phyloP scores from a whole-genome alignment of 2,113 vertebrate genomes.

The Tetraodon nigroviridis region DNA sequence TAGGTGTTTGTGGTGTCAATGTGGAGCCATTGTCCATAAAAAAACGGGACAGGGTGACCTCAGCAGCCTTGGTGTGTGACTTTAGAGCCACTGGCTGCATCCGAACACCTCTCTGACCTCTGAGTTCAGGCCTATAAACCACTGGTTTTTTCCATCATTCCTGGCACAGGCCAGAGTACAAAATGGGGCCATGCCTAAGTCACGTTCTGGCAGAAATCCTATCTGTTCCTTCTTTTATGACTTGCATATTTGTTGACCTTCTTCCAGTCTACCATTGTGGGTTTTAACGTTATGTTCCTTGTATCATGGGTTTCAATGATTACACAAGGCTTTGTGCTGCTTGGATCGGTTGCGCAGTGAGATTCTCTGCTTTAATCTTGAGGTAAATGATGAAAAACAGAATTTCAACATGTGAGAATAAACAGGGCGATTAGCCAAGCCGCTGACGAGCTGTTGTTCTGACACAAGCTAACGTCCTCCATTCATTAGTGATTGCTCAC shows the following conservation, averaged over 20 bases:
- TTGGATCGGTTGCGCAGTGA: no score
- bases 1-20: conserved; percentile 39
- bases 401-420: no score
- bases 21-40: conserved; percentile 17
- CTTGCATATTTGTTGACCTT: not conserved
- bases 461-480: not conserved
- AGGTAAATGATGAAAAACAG: no score
- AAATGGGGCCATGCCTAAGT: not conserved
- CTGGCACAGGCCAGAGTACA: conserved; percentile 29
- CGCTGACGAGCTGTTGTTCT: not conserved
- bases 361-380: no score
- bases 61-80: conserved; percentile 21
- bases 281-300: no score
- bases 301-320: no score
- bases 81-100: not conserved
- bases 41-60: conserved; percentile 20
- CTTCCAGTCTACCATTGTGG: no score
- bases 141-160: conserved; percentile 21
- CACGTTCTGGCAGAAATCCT: conserved; percentile 6
- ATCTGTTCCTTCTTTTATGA: conserved; percentile 1
- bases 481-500: conserved; percentile 8
- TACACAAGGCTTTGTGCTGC: no score
- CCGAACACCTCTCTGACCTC: not conserved
- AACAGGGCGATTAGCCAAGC: no score
- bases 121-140: conserved; percentile 12